Base-by-base conservation (phyloP, 2,797 vertebrate genomes). In the Menidia menidia region DNA sequence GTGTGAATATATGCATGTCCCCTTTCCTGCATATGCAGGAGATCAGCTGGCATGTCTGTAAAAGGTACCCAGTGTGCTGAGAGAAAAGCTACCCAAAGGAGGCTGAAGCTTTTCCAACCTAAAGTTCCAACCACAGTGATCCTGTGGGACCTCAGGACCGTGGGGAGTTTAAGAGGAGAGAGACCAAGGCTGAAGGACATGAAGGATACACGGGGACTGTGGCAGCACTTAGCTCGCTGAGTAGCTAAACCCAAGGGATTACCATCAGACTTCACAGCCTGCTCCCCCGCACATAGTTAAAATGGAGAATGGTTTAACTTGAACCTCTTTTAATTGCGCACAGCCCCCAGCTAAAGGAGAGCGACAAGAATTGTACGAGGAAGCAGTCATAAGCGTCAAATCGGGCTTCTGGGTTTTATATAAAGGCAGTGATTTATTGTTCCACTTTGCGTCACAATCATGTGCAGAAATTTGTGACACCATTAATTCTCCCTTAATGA, bases 401-500 rank as follows among this genome's bases (percentile, higher is more conserved):
- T 75, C 11, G 70, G 71, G 81, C 56, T 39, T 19, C 63, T 75
- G 64, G 47, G 62, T 67, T 82, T 80, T 42, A 57, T 42, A 77
- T 54, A 73, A 81, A 80, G 70, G 51, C 68, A 33, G 71, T 87
- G 84, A 92, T 90, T 89, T 87, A 90, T 88, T 62, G 55, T 85
- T 69, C n/a, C 56, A 72, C 76, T 60, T 81, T 73, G 64, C 70
- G 66, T 73, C 56, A 81, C 61, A 60, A 75, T 68, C 60, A 68
- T 59, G 72, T 81, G 78, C 33, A 54, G 72, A 73, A 75, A 82
- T 89, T 87, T 89, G 73, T 77, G 68, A 73, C 61, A 16, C 73
- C 61, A 54, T 85, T 90, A 78, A 90, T 89, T 76, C 88, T 78
- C 81, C 76, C 60, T 63, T 86, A 88, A 89, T 89, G 88, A 88